phyloP scores from a whole-genome alignment of 1,140 invertebrate species.

The Zaprionus inermis region DNA sequence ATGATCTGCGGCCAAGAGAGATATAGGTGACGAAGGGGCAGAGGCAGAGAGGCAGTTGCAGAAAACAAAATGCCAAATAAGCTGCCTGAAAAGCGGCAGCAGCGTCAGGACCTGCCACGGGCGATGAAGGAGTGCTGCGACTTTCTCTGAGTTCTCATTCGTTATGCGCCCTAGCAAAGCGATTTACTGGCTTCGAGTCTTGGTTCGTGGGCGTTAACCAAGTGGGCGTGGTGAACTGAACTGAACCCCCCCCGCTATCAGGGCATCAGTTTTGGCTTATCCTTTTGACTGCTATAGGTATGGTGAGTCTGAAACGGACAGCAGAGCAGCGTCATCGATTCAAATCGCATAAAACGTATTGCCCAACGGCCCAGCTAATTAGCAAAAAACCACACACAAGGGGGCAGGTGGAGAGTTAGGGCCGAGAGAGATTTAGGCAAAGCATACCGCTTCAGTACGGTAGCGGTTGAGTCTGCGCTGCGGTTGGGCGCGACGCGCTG shows the following conservation, averaged over 20 bases:
- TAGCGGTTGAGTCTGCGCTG: slow-evolving; percentile 7
- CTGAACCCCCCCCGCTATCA: background rate
- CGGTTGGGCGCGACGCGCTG: slow-evolving; percentile 7
- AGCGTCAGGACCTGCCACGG: slow-evolving; percentile 32
- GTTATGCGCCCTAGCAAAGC: slow-evolving; percentile 38
- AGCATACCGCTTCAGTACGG: background rate
- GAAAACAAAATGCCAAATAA: slow-evolving; percentile 44
- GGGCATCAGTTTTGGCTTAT: background rate
- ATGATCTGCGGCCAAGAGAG: slow-evolving; percentile 35
- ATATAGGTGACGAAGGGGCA: slow-evolving; percentile 19
- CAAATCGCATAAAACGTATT: slow-evolving; percentile 38
- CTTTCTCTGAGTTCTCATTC: slow-evolving; percentile 11
- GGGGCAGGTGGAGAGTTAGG: background rate
- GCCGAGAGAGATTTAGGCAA: too few species aligned
- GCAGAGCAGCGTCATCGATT: slow-evolving; percentile 17
- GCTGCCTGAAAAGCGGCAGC: slow-evolving; percentile 38
- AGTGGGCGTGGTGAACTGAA: slow-evolving; percentile 1
- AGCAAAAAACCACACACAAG: slow-evolving; percentile 40
- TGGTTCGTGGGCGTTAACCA: slow-evolving; percentile 6
- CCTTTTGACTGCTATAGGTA: slow-evolving; percentile 9
- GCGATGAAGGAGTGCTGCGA: too few species aligned
- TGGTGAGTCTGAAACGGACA: too few species aligned
- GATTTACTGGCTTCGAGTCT: slow-evolving; percentile 41
- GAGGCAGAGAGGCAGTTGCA: background rate
- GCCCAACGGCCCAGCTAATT: slow-evolving; percentile 50